A percentile compares a stretch with the other conserved stretches of the same genome.
Evolutionary conservation across 2,888 invertebrate species (phyloP).

Genomic region (Lithosia quadra): DNA sequence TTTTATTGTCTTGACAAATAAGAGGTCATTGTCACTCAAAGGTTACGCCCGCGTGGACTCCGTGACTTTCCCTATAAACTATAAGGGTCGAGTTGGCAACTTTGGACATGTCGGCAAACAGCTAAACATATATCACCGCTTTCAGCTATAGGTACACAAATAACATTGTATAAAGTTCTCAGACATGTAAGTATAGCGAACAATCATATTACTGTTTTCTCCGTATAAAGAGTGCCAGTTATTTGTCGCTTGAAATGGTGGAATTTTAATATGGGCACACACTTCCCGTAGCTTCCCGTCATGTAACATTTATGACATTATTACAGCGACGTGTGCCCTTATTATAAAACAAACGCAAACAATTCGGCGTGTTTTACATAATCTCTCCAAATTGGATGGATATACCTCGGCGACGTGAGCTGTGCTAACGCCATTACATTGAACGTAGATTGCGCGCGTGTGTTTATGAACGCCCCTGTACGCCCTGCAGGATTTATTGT

Average conservation of each 20-base stretch:
- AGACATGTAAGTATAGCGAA: constrained; percentile 42
- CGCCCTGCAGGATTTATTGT: constrained; percentile 45
- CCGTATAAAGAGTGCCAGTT: constrained; percentile 56
- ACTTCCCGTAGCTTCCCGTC: constrained; percentile 62
- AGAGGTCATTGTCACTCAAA: constrained; percentile 38
- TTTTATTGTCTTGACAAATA: constrained; percentile 23
- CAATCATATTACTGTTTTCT: constrained; percentile 58
- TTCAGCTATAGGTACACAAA: constrained; percentile 25
- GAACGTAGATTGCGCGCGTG: constrained; percentile 44
- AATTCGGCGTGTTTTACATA: constrained; percentile 74
- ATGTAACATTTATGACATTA: constrained; percentile 78
- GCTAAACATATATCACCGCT: constrained; percentile 28
- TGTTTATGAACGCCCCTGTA: constrained; percentile 42
- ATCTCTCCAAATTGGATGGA: constrained; percentile 75
- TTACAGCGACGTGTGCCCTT: constrained; percentile 67
- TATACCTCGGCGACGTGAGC: constrained; percentile 52
- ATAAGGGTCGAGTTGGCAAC: constrained; percentile 43
- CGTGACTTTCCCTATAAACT: constrained; percentile 37
- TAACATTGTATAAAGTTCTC: constrained; percentile 41
- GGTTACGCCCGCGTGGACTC: constrained; percentile 24
- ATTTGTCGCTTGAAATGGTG: constrained; percentile 65
- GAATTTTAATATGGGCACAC: constrained; percentile 75
- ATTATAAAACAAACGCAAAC: constrained; percentile 73
- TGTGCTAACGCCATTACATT: constrained; percentile 38
- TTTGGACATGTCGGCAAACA: constrained; percentile 34